phyloP scores from a whole-genome alignment of 1,140 invertebrate genomes.

The Pseudomyrmex concolor region DNA sequence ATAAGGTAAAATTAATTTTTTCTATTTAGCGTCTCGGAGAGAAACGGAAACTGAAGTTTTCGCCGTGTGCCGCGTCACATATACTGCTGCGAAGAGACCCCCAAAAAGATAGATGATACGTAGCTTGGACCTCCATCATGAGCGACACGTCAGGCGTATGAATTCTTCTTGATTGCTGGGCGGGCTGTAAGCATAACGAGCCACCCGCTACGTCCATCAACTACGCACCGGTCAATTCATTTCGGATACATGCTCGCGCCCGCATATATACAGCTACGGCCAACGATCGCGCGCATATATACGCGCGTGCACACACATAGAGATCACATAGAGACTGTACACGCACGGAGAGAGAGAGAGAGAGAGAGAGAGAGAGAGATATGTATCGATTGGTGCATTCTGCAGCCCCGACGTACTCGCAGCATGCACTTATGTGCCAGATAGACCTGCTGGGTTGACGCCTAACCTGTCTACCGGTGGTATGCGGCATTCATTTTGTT shows the following conservation, averaged over 20 bases:
- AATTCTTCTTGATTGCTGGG: conserved; percentile 82
- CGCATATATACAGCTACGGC: background rate
- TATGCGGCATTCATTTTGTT: conserved; percentile 66
- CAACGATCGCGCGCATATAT: background rate
- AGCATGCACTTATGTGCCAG: conserved; percentile 72
- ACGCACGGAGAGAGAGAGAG: conserved; percentile 39
- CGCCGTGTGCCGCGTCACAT: conserved; percentile 45
- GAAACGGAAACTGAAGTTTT: conserved; percentile 47
- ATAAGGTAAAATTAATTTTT: background rate
- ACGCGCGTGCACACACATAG: background rate
- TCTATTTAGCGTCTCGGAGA: background rate
- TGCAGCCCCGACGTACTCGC: conserved; percentile 58
- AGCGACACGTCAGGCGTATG: conserved; percentile 84
- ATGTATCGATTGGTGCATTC: conserved; percentile 58
- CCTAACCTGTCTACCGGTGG: conserved; percentile 71
- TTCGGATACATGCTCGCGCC: conserved; percentile 70
- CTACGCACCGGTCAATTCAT: conserved; percentile 82
- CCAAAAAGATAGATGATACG: conserved; percentile 80
- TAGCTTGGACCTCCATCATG: conserved; percentile 81
- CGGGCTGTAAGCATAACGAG: conserved; percentile 80
- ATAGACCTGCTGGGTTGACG: conserved; percentile 73
- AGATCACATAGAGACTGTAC: background rate
- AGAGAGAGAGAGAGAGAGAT: too few relatives aligned
- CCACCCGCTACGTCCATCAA: conserved; percentile 85
- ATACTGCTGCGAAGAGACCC: conserved; percentile 65